phyloP scores from a whole-genome alignment of 2,888 invertebrate genomes.

The Rapana venosa region DNA sequence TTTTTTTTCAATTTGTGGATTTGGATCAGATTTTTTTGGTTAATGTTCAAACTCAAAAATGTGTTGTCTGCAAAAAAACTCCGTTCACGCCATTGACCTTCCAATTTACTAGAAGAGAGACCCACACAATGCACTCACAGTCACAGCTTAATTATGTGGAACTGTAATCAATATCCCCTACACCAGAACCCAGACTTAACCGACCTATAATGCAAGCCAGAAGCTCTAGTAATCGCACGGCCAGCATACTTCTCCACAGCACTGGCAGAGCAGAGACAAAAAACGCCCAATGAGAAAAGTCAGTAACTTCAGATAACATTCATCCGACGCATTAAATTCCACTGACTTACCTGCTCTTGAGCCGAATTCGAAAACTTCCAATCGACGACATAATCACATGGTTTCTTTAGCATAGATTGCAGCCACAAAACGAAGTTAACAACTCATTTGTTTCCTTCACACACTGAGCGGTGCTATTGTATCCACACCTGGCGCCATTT shows the following conservation, averaged over 20 bases:
- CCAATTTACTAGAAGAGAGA: too few relatives aligned
- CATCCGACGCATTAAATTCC: not conserved
- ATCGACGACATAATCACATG: constrained; percentile 37
- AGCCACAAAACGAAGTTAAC: not conserved
- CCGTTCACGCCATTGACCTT: too few relatives aligned
- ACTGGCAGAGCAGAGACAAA: too few relatives aligned
- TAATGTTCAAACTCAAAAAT: not conserved
- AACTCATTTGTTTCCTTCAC: not conserved
- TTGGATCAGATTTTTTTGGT: not conserved
- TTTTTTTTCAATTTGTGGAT: not conserved
- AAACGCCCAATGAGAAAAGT: not conserved
- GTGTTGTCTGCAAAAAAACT: too few relatives aligned
- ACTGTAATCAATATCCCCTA: too few relatives aligned
- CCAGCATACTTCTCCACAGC: too few relatives aligned
- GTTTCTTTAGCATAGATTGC: not conserved
- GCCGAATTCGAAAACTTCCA: constrained; percentile 19
- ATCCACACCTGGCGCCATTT: constrained; percentile 31
- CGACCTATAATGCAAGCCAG: too few relatives aligned
- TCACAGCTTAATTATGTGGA: too few relatives aligned
- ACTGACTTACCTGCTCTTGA: constrained; percentile 36
- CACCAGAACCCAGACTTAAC: too few relatives aligned
- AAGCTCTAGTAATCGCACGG: too few relatives aligned
- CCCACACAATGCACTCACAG: too few relatives aligned
- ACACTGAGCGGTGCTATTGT: not conserved
- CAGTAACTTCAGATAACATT: not conserved